These are phyloP conservation scores for Stichodactyla helianthus DNA, from an alignment of 64 coral and sea anemone genomes.

Conservation along the genomic window DNA sequence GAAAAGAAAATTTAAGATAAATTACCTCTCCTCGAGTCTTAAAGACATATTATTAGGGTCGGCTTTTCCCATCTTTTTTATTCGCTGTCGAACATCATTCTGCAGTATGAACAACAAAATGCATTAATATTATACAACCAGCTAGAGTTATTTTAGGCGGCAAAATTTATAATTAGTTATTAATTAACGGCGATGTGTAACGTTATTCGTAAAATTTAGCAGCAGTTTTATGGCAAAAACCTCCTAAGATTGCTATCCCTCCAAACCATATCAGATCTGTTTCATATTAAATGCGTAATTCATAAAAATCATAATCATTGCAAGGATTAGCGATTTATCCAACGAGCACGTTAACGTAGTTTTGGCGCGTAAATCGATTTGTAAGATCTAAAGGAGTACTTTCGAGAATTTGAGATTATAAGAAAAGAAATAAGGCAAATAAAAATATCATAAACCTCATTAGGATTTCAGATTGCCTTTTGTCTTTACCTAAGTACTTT, in stretches of 20 bases:
- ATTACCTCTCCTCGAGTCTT: not conserved
- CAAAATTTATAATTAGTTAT: not conserved
- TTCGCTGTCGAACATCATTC: constrained; percentile 7
- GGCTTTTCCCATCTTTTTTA: not conserved
- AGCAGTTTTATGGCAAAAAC: not conserved
- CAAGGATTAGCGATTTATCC: not conserved
- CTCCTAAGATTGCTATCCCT: not conserved
- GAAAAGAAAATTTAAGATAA: not conserved
- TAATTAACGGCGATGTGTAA: not conserved
- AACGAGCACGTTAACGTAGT: not conserved
- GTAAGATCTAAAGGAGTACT: not conserved
- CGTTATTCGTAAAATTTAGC: not conserved
- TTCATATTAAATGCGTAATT: not conserved
- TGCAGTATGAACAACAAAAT: not conserved
- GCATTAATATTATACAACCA: not conserved
- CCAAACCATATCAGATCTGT: not conserved
- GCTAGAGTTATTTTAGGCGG: not conserved
- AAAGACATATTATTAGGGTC: constrained; percentile 3
- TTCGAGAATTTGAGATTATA: not conserved
- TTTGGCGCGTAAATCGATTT: not conserved
- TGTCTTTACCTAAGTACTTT: not conserved
- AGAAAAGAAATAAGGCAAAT: not conserved
- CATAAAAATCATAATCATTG: not conserved
- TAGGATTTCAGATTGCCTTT: not conserved
- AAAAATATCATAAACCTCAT: not conserved